phyloP scores from a whole-genome alignment of 2,113 vertebrate species.

The Lophochroa leadbeateri region DNA sequence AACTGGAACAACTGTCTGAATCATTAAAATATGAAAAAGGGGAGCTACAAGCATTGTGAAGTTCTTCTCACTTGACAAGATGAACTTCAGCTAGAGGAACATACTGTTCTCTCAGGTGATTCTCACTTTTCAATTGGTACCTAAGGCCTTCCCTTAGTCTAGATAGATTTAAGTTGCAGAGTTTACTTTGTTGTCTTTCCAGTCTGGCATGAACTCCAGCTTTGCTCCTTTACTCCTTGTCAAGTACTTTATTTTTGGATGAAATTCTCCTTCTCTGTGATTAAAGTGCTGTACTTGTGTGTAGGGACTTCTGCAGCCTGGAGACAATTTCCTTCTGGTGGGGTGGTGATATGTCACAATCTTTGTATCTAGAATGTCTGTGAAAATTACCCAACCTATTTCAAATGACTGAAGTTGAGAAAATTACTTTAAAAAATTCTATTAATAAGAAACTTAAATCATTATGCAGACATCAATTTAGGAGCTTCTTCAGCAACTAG shows the following conservation, averaged over 20 bases:
- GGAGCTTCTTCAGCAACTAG: background rate
- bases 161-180: background rate
- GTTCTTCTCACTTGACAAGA: background rate
- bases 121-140: background rate
- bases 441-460: background rate
- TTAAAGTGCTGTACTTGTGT: background rate
- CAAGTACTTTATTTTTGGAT: background rate
- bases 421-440: background rate
- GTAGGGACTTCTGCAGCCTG: background rate
- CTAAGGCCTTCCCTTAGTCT: background rate
- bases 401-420: background rate
- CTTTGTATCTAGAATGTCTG: background rate
- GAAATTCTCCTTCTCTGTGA: background rate
- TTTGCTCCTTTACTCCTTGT: background rate
- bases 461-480: background rate
- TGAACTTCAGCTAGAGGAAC: background rate
- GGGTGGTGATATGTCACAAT: background rate
- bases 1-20: background rate
- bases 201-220: background rate
- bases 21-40: background rate
- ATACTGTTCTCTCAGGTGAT: background rate
- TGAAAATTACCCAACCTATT: background rate
- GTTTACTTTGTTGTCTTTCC: background rate
- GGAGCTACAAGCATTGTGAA: background rate
- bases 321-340: background rate